phyloP scores from a whole-genome alignment of 1,140 invertebrate genomes.

The Drosophila neocordata region DNA sequence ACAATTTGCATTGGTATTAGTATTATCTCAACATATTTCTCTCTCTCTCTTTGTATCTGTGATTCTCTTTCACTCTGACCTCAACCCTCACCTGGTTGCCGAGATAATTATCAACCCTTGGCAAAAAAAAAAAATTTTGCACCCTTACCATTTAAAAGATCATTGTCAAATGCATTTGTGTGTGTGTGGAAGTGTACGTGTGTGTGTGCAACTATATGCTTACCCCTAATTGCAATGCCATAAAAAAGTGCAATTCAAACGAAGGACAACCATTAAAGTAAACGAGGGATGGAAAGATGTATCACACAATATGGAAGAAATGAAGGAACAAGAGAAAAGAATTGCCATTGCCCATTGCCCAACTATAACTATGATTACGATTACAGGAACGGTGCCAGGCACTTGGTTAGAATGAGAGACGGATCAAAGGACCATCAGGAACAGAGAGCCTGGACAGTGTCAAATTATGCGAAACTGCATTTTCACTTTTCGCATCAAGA shows the following conservation, averaged over 20 bases:
- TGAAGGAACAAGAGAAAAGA: neutral
- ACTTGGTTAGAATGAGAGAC: conserved; percentile 18
- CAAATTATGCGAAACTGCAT: conserved; percentile 77
- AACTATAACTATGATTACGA: conserved; percentile 67
- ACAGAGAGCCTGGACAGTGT: conserved; percentile 41
- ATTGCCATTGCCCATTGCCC: conserved; percentile 46
- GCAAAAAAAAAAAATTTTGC: conserved; percentile 11
- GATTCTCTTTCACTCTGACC: neutral
- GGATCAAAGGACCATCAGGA: conserved; percentile 39
- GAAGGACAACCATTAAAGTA: conserved; percentile 70
- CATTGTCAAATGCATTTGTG: conserved; percentile 17
- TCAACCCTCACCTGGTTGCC: conserved; percentile 51
- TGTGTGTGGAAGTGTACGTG: conserved; percentile 7
- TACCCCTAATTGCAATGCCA: conserved; percentile 81
- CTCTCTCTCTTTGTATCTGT: conserved; percentile 15
- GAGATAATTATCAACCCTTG: conserved; percentile 69
- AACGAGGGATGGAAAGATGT: conserved; percentile 29
- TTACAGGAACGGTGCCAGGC: conserved; percentile 42
- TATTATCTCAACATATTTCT: conserved; percentile 19
- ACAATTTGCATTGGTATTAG: conserved; percentile 5
- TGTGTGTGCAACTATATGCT: conserved; percentile 45
- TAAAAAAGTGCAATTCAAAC: conserved; percentile 80
- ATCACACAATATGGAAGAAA: conserved; percentile 19
- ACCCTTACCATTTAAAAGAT: conserved; percentile 42
- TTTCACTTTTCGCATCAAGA: conserved; percentile 56